Evolutionary conservation across 2,888 invertebrate species (phyloP).

Genomic region (Machimus rusticus): DNA sequence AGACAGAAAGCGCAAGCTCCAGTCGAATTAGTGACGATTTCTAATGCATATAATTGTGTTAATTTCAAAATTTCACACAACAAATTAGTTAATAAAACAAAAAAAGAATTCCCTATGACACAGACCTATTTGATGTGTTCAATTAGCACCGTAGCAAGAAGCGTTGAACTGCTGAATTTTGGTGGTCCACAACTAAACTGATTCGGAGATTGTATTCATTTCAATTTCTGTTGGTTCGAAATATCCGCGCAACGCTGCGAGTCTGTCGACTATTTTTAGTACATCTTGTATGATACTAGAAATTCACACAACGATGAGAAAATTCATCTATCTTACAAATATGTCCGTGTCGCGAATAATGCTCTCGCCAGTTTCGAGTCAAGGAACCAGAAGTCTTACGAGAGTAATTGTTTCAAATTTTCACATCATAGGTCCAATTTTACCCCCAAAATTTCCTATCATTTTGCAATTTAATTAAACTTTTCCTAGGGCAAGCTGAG

Average conservation of each 20-base stretch:
- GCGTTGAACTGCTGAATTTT: constrained; percentile 40
- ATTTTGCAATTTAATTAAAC: not conserved
- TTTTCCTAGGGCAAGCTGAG: not conserved
- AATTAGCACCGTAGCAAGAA: constrained; percentile 39
- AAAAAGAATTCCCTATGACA: not conserved
- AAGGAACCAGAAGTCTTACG: constrained; percentile 24
- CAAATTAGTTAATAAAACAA: not conserved
- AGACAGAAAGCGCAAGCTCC: not conserved
- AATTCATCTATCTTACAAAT: constrained; percentile 9
- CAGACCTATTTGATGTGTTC: constrained; percentile 11
- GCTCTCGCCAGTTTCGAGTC: not conserved
- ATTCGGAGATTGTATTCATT: constrained; percentile 37
- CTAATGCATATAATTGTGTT: not conserved
- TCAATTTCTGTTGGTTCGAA: constrained; percentile 17
- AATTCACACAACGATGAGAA: not conserved
- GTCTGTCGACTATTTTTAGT: constrained; percentile 46
- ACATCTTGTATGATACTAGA: constrained; percentile 8
- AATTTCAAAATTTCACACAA: constrained; percentile 15
- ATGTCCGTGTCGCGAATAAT: not conserved
- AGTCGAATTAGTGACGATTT: not conserved
- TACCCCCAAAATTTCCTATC: not conserved
- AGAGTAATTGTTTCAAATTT: not conserved
- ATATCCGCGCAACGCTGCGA: constrained; percentile 21
- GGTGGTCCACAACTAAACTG: constrained; percentile 42
- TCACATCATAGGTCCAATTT: not conserved